Base-by-base conservation (phyloP, 2,797 vertebrate species). In the Simalia tracyae region DNA sequence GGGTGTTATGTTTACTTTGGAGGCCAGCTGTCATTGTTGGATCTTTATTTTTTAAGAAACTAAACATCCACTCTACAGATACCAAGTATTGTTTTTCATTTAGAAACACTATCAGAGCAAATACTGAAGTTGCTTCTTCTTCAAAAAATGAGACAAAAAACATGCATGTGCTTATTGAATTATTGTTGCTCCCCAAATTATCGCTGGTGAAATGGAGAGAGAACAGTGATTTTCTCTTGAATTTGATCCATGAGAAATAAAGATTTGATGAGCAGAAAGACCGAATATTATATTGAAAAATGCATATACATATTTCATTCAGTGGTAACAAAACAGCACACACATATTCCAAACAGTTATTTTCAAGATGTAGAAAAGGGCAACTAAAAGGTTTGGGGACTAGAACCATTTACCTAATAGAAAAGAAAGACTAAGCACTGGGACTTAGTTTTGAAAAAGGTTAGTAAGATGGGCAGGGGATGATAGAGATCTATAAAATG, bases 91-190 rank as follows among this genome's bases (percentile, higher is more conserved):
- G 1, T 28, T 22, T 4, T 89, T 57, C 0, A 36, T 86, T 90
- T 91, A 88, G 88, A 92, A 92, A 91, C 50, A 1, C 84, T 26
- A 46, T 8, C 1, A 57, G 2, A 9, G 19, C 15, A 56, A 84
- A 81, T 91, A 90, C 64, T 93, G 57, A 93, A 95, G 90, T n/a
- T 46, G 60, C 2, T 12, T 93, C 84, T 90, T 92, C 85, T 81
- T 50, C 24, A 26, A 24, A 57, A 54, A 54, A 54, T 0, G 6
- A 54, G 8, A 54, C 50, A 54, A 54, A 56, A 8, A 42, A n/a
- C 4, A 66, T 64, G 5, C 14, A 72, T 19, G 66, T 11, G 4
- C 89, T 93, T 89, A 46, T 24, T 56, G 1, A 88, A 94, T 90
- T 24, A 4, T 17, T 76, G 68, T 86, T 92, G 89, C 72, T 76